These are phyloP conservation scores for Brachionus paranguensis DNA, from an alignment of 1,140 invertebrate species.

Conservation along the genomic window DNA sequence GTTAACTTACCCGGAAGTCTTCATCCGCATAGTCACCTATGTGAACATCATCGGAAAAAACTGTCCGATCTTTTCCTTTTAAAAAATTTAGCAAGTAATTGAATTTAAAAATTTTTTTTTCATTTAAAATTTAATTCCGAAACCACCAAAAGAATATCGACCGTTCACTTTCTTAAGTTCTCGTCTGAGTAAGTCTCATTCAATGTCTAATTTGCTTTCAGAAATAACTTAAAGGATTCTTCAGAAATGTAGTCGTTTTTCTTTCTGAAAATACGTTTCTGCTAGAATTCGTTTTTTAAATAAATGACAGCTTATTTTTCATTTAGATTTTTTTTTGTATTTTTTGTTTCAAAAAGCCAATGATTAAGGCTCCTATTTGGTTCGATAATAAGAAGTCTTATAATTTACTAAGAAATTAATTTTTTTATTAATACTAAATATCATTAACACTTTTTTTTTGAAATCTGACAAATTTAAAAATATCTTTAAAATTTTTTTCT, in stretches of 20 bases:
- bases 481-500: not conserved
- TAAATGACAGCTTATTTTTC: not conserved
- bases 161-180: not conserved
- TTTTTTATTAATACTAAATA: not conserved
- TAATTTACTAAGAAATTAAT: not conserved
- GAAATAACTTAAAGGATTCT: not conserved
- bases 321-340: no score
- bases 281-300: not conserved
- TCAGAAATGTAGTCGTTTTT: not conserved
- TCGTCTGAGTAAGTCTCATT: not conserved
- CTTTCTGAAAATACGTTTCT: not conserved
- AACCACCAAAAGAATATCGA: not conserved
- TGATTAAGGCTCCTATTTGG: no score
- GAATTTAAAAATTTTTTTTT: not conserved
- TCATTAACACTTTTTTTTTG: not conserved
- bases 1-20: not conserved
- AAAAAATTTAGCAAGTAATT: conserved; percentile 24
- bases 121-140: not conserved
- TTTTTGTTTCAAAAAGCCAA: no score
- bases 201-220: not conserved
- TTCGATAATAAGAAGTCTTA: no score
- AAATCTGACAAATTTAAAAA: not conserved
- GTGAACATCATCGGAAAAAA: conserved; percentile 39
- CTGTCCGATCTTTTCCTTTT: conserved; percentile 18
- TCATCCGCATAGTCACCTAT: conserved; percentile 12